Conservation (phyloP, 2,797 vertebrate genomes). For the Mus spretus region DNA sequence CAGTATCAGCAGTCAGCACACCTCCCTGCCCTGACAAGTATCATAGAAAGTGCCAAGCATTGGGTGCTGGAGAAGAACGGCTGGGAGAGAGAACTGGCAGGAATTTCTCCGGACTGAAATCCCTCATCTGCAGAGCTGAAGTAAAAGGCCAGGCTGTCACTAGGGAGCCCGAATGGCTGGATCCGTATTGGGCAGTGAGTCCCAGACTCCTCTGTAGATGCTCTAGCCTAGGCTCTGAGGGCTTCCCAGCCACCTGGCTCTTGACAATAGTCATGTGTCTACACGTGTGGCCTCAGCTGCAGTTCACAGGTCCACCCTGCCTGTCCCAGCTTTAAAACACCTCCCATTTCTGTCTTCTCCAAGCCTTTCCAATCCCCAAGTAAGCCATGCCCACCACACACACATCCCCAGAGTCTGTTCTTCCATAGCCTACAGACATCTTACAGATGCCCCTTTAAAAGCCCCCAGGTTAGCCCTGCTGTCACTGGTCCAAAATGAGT, state of each 20-base stretch:
- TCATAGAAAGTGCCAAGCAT: too few relatives aligned
- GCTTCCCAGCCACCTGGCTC: background rate
- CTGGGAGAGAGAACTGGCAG: background rate
- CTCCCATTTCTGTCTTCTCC: background rate
- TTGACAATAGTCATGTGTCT: background rate
- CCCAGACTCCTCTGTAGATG: background rate
- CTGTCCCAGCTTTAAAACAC: background rate
- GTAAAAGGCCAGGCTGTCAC: background rate
- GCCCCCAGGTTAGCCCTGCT: fast-evolving
- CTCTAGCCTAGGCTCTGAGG: background rate
- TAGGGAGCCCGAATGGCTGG: background rate
- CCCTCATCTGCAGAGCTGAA: background rate
- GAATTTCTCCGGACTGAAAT: background rate
- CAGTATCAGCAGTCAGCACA: background rate
- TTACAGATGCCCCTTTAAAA: background rate
- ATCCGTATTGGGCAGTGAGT: background rate
- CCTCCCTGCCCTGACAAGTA: background rate
- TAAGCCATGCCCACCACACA: background rate
- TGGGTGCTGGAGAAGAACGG: background rate
- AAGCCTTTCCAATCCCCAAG: background rate
- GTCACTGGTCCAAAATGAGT: background rate
- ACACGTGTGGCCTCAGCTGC: background rate
- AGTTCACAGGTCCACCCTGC: too few relatives aligned
- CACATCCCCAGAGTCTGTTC: background rate
- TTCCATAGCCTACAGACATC: background rate